Evolutionary conservation across 1,140 invertebrate genomes (phyloP).

Genomic region (Reticulitermes speratus): DNA sequence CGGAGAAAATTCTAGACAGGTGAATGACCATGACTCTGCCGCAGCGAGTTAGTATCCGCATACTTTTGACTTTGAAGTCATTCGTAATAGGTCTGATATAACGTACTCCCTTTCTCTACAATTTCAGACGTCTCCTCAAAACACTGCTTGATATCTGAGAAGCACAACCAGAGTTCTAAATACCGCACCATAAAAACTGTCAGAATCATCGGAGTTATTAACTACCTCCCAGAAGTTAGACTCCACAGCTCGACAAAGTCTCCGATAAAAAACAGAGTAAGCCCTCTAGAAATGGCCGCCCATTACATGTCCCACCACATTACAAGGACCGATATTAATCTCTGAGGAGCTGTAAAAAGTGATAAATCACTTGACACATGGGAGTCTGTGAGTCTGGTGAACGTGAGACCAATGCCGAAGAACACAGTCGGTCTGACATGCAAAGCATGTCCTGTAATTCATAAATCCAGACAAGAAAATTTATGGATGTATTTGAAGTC

Average conservation of each 20-base stretch:
- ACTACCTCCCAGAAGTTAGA: background rate
- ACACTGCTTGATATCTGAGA: background rate
- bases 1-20: no score
- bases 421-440: background rate
- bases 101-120: no score
- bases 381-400: background rate
- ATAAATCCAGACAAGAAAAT: no score
- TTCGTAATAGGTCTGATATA: no score
- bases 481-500: no score
- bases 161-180: background rate
- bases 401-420: background rate
- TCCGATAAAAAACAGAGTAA: background rate
- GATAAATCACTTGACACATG: background rate
- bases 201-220: background rate
- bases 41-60: no score
- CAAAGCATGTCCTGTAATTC: background rate
- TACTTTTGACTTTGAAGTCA: no score
- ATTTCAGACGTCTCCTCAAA: no score
- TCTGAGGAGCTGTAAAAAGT: background rate
- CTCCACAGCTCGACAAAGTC: background rate
- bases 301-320: constrained; percentile 4
- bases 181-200: background rate
- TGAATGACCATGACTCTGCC: no score
- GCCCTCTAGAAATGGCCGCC: background rate
- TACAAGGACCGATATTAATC: constrained; percentile 10